Base-by-base conservation (phyloP, 2,113 vertebrate species). In the Sorex fumeus region DNA sequence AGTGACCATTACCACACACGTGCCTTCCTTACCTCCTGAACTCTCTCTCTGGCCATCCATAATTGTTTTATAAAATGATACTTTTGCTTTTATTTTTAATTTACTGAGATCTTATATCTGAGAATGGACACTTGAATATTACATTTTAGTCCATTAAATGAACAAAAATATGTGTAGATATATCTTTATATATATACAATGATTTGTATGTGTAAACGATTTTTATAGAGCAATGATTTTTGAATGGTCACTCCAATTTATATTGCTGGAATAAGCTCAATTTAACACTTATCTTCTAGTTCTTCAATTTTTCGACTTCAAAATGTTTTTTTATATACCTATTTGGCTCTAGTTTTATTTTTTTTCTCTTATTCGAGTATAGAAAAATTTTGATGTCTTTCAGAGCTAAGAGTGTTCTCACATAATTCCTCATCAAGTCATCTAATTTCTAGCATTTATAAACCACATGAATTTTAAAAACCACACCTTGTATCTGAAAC, bases 271-370 rank as follows among this genome's bases (percentile, higher is more conserved):
- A 86, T 62, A 60, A 86, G 53, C 18, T 43, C 47, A 83, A 15
- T 6, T 86, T 90, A 71, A 16, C 21, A 36, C 10, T 28, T 5
- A 90, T 76, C 30, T 79, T 79, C 19, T 5, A 66, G 50, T 40
- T 80, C 27, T 79, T 30, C 45, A 34, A 96, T 84, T 70, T 83
- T 0, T 67, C 45, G 18, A 79, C 28, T 80, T 91, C 88, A 53
- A 74, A 77, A 91, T 12, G 71, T 25, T 86, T 6, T 57, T 72
- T 34, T 23, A 78, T 45, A 4, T 16, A 75, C 13, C n/a, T 50
- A n/a, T 67, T 67, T 36, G 77, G 19, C 50, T 67, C 69, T n/a
- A 64, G 80, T 27, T 34, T 67, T 67, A 3, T 10, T 53, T 30
- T 50, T 66, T 66, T 11, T 47, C 1, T 2, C 30, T 60, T 71